phyloP scores from a whole-genome alignment of 2,888 invertebrate genomes.

The Uloborus plumipes region DNA sequence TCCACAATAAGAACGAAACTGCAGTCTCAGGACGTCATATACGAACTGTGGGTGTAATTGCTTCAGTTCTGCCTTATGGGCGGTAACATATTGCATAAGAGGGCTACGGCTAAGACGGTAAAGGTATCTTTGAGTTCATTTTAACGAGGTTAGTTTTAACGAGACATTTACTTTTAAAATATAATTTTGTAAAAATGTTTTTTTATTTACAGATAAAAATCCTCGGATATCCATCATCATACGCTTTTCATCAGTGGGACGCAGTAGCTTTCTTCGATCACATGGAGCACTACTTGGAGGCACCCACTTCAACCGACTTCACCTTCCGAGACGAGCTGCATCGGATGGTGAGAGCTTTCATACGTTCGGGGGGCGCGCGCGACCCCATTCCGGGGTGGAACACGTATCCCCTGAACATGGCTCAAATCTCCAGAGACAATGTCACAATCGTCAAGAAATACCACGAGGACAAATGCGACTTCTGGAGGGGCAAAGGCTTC shows the following conservation, averaged over 20 bases:
- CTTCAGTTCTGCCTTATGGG: too few species aligned
- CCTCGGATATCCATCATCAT: conserved; percentile 65
- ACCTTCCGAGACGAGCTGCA: conserved; percentile 67
- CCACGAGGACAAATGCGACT: conserved; percentile 67
- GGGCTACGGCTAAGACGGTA: too few species aligned
- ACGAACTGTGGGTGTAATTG: too few species aligned
- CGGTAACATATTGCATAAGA: too few species aligned
- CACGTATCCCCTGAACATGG: conserved; percentile 66
- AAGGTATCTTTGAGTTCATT: too few species aligned
- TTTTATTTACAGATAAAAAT: conserved; percentile 47
- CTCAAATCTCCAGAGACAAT: conserved; percentile 63
- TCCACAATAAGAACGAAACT: too few species aligned
- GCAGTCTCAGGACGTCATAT: too few species aligned
- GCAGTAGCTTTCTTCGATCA: conserved; percentile 68
- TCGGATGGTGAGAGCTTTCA: conserved; percentile 67
- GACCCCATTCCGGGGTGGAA: conserved; percentile 65
- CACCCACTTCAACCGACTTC: conserved; percentile 66
- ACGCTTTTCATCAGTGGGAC: conserved; percentile 68
- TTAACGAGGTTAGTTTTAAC: too few species aligned
- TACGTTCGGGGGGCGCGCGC: conserved; percentile 62
- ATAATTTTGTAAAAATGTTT: not conserved
- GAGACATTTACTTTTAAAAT: too few species aligned
- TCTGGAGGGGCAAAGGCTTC: conserved; percentile 68
- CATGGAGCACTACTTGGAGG: conserved; percentile 67
- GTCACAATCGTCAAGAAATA: conserved; percentile 65